Evolutionary conservation across 2,888 invertebrate genomes (phyloP), one percentile per base, ranked within the genome.

Genomic region (Volucella zonaria): DNA sequence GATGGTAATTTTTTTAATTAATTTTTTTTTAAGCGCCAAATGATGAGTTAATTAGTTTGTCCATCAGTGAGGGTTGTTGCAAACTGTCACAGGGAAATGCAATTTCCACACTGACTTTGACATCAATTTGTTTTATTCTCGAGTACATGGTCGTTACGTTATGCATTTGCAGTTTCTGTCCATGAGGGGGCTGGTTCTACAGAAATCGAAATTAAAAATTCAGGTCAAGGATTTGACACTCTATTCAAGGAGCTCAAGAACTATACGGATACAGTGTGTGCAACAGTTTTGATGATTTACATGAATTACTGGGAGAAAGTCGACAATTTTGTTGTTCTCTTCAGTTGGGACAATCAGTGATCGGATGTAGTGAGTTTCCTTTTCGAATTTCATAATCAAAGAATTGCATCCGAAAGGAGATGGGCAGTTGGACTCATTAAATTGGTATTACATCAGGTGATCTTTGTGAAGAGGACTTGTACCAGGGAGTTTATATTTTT

Each of bases 41-140:
- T 66, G 47, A 70, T 59, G 64, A 47, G 18, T 82, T 73, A 82
- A 82, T 82, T 82, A 59, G 64, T 64, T 66, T 73, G 81, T 64
- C 85, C 81, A 67, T 85, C 76, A 64, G 56, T 68, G 76, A 77
- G 81, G 81, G 85, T 70, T 31, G 31, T 31, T 81, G 85, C 76
- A 76, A 68, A 61, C 23, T 68, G 62, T 77, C 49, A 58, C 74
- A 81, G 81, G 85, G 81, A 85, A 85, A 85, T 85, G 85, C 85
- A 85, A 80, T 80, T 83, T 80, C 62, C 75, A 62, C 31, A 31
- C 45, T 71, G 85, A 77, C 85, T 85, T 85, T 85, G 85, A 73
- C 85, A 81, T 43, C 8, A 68, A 58, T 80, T 79, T 43, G n/a
- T 54, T 15, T 42, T 23, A 14, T 43, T 31, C 31, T 31, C 31